Evolutionary conservation across 2,888 invertebrate genomes (phyloP).

Genomic region (Zygogramma bicolorata): DNA sequence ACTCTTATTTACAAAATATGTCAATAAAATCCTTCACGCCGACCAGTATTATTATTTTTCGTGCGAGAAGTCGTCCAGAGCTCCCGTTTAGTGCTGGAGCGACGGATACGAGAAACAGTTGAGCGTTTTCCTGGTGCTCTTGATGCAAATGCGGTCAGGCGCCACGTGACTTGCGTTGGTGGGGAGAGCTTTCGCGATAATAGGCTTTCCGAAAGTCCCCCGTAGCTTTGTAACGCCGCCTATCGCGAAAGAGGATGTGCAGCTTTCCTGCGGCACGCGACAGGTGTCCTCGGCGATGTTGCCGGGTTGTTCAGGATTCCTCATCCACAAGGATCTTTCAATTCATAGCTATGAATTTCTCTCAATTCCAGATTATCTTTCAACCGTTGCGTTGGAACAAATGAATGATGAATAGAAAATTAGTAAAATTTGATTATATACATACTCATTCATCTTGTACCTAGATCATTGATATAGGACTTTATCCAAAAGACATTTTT

Average conservation of each 20-base stretch:
- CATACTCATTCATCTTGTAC: too few relatives aligned
- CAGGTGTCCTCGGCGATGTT: background rate
- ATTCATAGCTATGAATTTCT: too few relatives aligned
- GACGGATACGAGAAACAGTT: slow-evolving; percentile 29
- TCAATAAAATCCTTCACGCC: slow-evolving; percentile 25
- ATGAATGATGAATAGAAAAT: too few relatives aligned
- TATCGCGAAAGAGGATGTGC: background rate
- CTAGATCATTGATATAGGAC: too few relatives aligned
- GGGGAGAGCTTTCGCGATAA: slow-evolving; percentile 34
- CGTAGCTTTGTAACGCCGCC: slow-evolving; percentile 19
- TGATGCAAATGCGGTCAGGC: slow-evolving; percentile 37
- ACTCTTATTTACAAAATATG: slow-evolving; percentile 41
- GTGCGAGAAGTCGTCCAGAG: background rate
- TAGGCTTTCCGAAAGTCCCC: slow-evolving; percentile 20
- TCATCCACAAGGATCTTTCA: background rate
- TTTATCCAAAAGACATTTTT: too few relatives aligned
- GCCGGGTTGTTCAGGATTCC: background rate
- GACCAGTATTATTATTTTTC: slow-evolving; percentile 8
- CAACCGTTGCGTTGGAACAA: too few relatives aligned
- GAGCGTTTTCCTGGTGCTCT: slow-evolving; percentile 27
- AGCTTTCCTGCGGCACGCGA: slow-evolving; percentile 11
- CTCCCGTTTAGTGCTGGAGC: slow-evolving; percentile 10
- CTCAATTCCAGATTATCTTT: too few relatives aligned
- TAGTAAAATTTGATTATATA: too few relatives aligned
- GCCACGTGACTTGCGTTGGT: slow-evolving; percentile 33